Base-by-base conservation (phyloP, 2,113 vertebrate species). In the Anguilla rostrata region DNA sequence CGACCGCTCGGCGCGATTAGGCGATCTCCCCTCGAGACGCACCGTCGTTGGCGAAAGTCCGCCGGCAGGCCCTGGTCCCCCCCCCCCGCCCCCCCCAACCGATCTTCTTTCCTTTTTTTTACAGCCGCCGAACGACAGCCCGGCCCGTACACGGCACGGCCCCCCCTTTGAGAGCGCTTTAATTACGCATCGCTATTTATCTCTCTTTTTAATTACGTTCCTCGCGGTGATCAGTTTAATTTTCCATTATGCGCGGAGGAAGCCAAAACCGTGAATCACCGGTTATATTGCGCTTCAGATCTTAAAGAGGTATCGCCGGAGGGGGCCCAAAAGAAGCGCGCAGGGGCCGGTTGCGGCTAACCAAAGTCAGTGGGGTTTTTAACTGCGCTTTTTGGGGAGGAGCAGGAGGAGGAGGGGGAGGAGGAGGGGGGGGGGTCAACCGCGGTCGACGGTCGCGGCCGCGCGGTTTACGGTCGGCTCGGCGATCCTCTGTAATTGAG, bases 1-100 rank as follows among this genome's bases (percentile, higher is more conserved):
- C 90, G 88, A 88, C 90, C 88, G 85, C 93, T 90, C 92, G 91
- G 92, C 85, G 91, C 91, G 90, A 90, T 94, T 92, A 91, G 94
- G 90, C 57, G 49, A 63, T 53, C 80, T 83, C 63, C 63, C n/a
- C 39, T 83, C 39, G n/a, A 49, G 71, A 75, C 81, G 18, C 41
- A 75, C 75, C 57, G 39, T 60, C 26, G 18, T n/a, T 53, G 53
- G 53, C 75, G 46, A 41, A 66, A 80, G 3, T 16, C 11, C 29
- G 14, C 9, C 60, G 40, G 81, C 39, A 85, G 39, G 78, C 78
- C 18, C 15, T 22, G 18, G 41, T 22, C 29, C 78, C 53, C 6
- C 9, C 20, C 66, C 43, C 71, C 29, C 49, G 6, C 49, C 49
- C 49, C 12, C 49, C 49, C 43, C 43, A 46, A 0, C 34, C 34